Conservation (phyloP, 1,140 invertebrate genomes). For the Drosophila pallidifrons region DNA sequence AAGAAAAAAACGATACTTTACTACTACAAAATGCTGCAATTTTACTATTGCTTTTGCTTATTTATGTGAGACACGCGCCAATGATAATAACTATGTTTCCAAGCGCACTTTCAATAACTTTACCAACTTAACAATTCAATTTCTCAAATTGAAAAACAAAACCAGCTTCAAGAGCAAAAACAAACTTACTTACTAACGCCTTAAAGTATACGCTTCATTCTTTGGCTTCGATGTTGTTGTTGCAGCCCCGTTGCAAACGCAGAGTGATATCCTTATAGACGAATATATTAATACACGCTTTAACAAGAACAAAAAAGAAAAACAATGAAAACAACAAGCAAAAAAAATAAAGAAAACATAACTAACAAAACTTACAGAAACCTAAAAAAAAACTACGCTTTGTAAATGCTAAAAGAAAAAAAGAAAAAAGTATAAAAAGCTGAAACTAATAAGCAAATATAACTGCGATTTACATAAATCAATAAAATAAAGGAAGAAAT, state of each 20-base stretch:
- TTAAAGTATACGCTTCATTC: constrained; percentile 69
- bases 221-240: constrained; percentile 77
- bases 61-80: constrained; percentile 47
- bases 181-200: constrained; percentile 56
- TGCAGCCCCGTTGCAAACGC: constrained; percentile 51
- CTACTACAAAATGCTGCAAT: constrained; percentile 12
- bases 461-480: constrained; percentile 50
- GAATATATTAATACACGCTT: constrained; percentile 84
- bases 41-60: constrained; percentile 48
- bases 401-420: constrained; percentile 74
- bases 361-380: constrained; percentile 23
- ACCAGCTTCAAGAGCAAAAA: constrained; percentile 18
- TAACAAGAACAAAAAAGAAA: constrained; percentile 32
- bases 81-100: constrained; percentile 19
- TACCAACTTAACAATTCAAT: not conserved
- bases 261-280: constrained; percentile 80
- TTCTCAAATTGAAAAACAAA: constrained; percentile 5
- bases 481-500: constrained; percentile 47
- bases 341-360: constrained; percentile 22
- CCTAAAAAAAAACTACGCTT: constrained; percentile 59
- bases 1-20: not conserved
- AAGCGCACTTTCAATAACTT: constrained; percentile 42
- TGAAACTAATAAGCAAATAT: constrained; percentile 48
- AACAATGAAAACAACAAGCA: constrained; percentile 41
- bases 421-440: constrained; percentile 55